These are phyloP conservation scores for rat (Rattus norvegicus) DNA, from an alignment of 2,113 vertebrate species.

Conservation along the genomic window DNA sequence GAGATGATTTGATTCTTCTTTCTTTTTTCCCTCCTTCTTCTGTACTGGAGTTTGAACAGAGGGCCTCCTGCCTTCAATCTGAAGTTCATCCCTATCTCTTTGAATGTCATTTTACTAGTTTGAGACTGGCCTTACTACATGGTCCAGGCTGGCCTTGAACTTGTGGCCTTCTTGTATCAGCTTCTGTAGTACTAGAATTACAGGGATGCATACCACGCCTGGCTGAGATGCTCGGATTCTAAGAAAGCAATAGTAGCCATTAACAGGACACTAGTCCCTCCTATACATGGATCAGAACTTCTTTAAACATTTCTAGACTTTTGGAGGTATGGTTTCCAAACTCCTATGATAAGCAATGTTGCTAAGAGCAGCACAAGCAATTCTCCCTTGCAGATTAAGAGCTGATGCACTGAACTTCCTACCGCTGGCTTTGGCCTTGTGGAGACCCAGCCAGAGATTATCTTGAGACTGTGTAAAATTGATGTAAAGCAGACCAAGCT, in stretches of 20 bases:
- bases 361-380: background rate
- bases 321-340: background rate
- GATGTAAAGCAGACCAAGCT: constrained; percentile 74
- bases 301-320: constrained; percentile 46
- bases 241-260: constrained; percentile 24
- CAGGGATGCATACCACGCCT: background rate
- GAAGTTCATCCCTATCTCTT: background rate
- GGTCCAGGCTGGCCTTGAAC: background rate
- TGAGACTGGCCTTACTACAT: background rate
- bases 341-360: background rate
- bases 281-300: background rate
- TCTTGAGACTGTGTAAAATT: constrained; percentile 63
- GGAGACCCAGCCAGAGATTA: constrained; percentile 59
- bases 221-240: background rate
- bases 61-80: background rate
- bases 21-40: no score
- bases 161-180: background rate
- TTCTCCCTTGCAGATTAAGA: constrained; percentile 55
- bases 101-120: background rate
- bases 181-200: background rate
- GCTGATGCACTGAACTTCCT: constrained; percentile 63
- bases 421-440: constrained; percentile 37
- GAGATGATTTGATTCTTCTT: background rate
- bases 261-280: background rate
- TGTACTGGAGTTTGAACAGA: background rate